Evolutionary conservation across 1,140 invertebrate species (phyloP).

Genomic region (Brachystomella parvula): DNA sequence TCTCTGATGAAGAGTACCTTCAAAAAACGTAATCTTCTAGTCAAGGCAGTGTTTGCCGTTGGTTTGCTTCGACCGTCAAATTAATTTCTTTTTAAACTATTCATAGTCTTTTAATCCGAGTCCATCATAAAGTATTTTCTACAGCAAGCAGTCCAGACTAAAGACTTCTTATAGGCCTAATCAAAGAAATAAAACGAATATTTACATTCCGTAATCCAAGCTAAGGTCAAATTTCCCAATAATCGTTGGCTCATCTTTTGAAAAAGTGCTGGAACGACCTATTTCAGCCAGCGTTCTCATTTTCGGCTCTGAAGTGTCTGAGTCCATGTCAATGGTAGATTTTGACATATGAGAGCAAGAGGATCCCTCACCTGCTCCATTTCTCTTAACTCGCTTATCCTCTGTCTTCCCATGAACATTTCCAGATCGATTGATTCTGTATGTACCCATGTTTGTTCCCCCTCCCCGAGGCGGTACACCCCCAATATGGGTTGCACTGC

Average conservation of each 20-base stretch:
- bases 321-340: conserved; percentile 32
- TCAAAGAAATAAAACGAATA: too few species aligned
- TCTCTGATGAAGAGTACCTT: not conserved
- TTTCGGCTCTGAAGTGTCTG: conserved; percentile 23
- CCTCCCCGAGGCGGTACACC: not conserved
- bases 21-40: not conserved
- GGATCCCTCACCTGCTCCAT: not conserved
- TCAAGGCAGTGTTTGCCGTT: too few species aligned
- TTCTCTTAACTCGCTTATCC: not conserved
- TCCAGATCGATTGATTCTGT: not conserved
- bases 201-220: not conserved
- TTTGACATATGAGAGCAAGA: conserved; percentile 20
- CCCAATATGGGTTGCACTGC: not conserved
- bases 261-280: conserved; percentile 58
- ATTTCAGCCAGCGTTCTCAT: conserved; percentile 36
- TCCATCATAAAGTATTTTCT: too few species aligned
- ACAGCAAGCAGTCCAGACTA: not conserved
- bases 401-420: not conserved
- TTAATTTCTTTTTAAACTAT: too few species aligned
- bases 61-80: too few species aligned
- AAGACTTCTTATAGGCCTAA: not conserved
- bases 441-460: not conserved
- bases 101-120: too few species aligned
- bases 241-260: conserved; percentile 59
- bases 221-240: conserved; percentile 38